Evolutionary conservation across 1,140 invertebrate species (phyloP), one percentile per base, ranked within the genome.

Genomic region (Uloborus diversus): DNA sequence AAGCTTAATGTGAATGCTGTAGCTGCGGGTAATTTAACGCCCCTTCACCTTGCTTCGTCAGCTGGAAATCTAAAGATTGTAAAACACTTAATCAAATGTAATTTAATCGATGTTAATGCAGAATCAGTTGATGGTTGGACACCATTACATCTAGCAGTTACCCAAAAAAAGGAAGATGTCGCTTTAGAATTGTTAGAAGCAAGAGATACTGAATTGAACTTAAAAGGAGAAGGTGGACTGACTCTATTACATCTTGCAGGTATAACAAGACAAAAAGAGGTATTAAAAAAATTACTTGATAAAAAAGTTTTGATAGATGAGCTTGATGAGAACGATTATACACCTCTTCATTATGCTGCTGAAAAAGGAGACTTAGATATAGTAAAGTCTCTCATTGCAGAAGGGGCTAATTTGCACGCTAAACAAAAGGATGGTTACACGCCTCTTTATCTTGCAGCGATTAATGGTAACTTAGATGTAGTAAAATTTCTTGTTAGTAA

Each of bases 321-420:
- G n/a, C n/a, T n/a, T n/a, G n/a, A n/a, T n/a, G n/a, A n/a, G n/a
- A n/a, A n/a, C 17, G 30, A 20, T 35, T 64, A n/a, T 20, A 64
- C 61, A 23, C 30, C 61, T 37, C 61, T 64, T 35, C 61, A 64
- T 25, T 64, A 35, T 35, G 61, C 61, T 17, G 11, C 20, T 64
- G 33, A 35, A 37, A 64, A n/a, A 27, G 28, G n/a, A n/a, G n/a
- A n/a, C n/a, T 27, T 27, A 20, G 27, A 61, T 11, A 33, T 61
- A 1, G 27, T 28, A 14, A 61, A 9, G 1, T 7, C 4, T 28
- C 25, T 61, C 1, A 1, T 33, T 61, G 57, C 27, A 2, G 13
- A 30, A 30, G 27, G 57, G 13, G 57, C 57, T 2, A 61, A 28
- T 30, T 17, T 61, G 23, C 11, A 61, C 14, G 57, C 57, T 28